phyloP scores from a whole-genome alignment of 2,888 invertebrate genomes.

The Bellardia bayeri region DNA sequence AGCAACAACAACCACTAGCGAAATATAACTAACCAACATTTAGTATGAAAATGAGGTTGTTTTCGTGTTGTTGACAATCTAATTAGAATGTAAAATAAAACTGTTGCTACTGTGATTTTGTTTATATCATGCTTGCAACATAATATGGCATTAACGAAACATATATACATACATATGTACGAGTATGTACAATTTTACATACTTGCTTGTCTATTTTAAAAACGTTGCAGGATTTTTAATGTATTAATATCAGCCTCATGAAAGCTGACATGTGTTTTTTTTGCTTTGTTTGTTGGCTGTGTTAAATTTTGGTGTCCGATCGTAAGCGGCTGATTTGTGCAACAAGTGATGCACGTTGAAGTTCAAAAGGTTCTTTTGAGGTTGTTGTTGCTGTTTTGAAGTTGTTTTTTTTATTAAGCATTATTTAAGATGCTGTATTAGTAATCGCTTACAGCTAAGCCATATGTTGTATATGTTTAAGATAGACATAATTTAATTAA shows the following conservation, averaged over 20 bases:
- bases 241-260: conserved; percentile 69
- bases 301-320: conserved; percentile 77
- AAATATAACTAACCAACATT: conserved; percentile 44
- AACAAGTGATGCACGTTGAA: conserved; percentile 72
- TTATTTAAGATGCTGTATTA: conserved; percentile 36
- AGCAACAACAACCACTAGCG: background rate
- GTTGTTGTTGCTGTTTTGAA: background rate
- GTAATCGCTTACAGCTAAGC: conserved; percentile 6
- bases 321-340: conserved; percentile 70
- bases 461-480: background rate
- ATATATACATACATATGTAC: background rate
- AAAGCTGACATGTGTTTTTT: conserved; percentile 80
- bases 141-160: conserved; percentile 38
- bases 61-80: conserved; percentile 79
- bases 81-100: conserved; percentile 82
- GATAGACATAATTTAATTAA: conserved; percentile 24
- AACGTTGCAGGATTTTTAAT: conserved; percentile 65
- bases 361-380: conserved; percentile 63
- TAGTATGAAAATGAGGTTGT: conserved; percentile 73
- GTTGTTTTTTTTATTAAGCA: background rate
- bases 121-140: conserved; percentile 64
- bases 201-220: conserved; percentile 46
- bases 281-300: conserved; percentile 70
- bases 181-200: conserved; percentile 17
- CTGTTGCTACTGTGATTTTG: conserved; percentile 71